A percentile compares a stretch with the other conserved stretches of the same genome.
These are phyloP conservation scores for Atherinosoma microstoma DNA, from an alignment of 2,797 vertebrate species.

Conservation along the genomic window DNA sequence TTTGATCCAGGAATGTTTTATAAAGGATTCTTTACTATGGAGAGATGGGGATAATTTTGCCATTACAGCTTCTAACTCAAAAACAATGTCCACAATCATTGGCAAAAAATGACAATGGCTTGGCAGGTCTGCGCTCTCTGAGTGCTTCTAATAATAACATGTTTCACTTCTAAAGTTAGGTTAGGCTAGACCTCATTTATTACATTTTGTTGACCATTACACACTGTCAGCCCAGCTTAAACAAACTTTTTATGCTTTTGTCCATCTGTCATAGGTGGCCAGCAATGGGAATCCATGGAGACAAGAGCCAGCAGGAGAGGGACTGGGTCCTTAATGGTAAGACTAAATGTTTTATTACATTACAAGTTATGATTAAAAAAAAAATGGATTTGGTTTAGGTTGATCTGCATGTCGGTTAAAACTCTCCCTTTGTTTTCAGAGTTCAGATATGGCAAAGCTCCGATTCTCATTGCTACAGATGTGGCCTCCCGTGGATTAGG, in stretches of 20 bases:
- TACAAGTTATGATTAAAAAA: neutral
- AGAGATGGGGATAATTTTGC: too few species aligned
- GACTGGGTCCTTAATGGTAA: conserved; percentile 98
- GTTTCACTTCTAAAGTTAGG: neutral
- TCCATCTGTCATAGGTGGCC: conserved; percentile 88
- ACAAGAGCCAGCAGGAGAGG: conserved; percentile 97
- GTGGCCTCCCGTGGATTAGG: conserved; percentile 98
- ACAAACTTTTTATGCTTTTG: neutral
- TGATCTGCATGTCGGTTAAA: conserved; percentile 1
- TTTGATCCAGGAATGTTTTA: too few species aligned
- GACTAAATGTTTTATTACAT: conserved; percentile 14
- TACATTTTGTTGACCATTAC: neutral
- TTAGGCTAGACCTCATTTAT: neutral
- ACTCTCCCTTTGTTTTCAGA: conserved; percentile 78
- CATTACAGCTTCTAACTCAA: too few species aligned
- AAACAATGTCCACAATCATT: too few species aligned
- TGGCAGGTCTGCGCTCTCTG: too few species aligned
- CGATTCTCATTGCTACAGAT: conserved; percentile 98
- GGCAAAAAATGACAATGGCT: too few species aligned
- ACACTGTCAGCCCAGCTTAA: neutral
- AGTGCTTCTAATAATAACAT: neutral
- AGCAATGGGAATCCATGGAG: conserved; percentile 98
- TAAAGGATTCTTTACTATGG: too few species aligned
- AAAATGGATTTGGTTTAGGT: neutral
- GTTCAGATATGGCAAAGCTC: conserved; percentile 97